Evolutionary conservation across 2,888 invertebrate species (phyloP).

Genomic region (Hemaris fuciformis): DNA sequence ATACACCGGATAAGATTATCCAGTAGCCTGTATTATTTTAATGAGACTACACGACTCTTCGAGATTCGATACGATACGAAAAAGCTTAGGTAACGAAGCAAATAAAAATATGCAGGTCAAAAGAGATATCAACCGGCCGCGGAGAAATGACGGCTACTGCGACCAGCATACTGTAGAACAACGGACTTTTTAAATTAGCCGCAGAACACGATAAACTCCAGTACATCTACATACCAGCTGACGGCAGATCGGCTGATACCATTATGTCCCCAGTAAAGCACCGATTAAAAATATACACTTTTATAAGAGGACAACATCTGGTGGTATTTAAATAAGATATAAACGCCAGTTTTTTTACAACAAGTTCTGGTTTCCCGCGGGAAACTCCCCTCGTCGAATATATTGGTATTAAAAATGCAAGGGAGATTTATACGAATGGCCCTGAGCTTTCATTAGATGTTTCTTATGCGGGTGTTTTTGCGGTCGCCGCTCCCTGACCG

Average conservation of each 20-base stretch:
- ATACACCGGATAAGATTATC: slow-evolving; percentile 81
- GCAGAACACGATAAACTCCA: slow-evolving; percentile 68
- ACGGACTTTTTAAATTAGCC: slow-evolving; percentile 75
- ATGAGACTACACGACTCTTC: slow-evolving; percentile 80
- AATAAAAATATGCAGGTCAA: slow-evolving; percentile 76
- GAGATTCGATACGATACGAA: slow-evolving; percentile 77
- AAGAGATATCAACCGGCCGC: slow-evolving; percentile 71
- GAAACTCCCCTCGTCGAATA: slow-evolving; percentile 75
- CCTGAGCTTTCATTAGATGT: slow-evolving; percentile 81
- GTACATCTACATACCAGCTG: slow-evolving; percentile 78
- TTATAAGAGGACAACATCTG: slow-evolving; percentile 78
- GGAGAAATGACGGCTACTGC: slow-evolving; percentile 53
- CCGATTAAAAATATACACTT: slow-evolving; percentile 78
- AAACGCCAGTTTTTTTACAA: slow-evolving; percentile 71
- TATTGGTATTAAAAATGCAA: slow-evolving; percentile 83
- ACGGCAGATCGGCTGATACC: slow-evolving; percentile 79
- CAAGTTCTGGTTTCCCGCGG: slow-evolving; percentile 60
- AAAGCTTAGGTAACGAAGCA: slow-evolving; percentile 76
- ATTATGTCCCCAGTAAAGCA: slow-evolving; percentile 79
- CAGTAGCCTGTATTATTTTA: slow-evolving; percentile 82
- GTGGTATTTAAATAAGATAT: slow-evolving; percentile 80
- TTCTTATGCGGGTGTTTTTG: slow-evolving; percentile 77
- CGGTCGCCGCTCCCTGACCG: slow-evolving; percentile 79
- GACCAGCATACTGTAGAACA: slow-evolving; percentile 49
- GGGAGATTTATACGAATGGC: slow-evolving; percentile 81